These are phyloP conservation scores for Mormoops blainvillei DNA, from an alignment of 2,113 vertebrate species.

Conservation along the genomic window DNA sequence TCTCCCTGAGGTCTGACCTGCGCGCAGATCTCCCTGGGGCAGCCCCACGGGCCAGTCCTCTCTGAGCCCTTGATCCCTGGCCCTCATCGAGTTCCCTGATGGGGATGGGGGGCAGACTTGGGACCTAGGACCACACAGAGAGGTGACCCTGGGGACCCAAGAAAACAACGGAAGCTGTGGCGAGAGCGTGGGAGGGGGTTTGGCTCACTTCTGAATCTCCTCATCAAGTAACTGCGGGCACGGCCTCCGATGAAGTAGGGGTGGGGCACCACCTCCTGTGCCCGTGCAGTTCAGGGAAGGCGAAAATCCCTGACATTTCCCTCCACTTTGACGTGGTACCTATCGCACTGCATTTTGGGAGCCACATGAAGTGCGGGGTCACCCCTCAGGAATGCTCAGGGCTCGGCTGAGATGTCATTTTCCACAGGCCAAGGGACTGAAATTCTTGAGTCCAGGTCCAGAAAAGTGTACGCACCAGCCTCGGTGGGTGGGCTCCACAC, in stretches of 20 bases:
- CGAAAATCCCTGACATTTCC: not conserved
- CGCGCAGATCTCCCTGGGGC: not conserved
- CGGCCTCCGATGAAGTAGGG: too few relatives aligned
- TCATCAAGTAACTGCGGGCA: not conserved
- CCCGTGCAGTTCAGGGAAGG: not conserved
- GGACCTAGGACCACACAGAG: not conserved
- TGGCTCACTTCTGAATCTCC: not conserved
- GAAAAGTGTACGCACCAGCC: not conserved
- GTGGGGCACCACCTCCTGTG: not conserved
- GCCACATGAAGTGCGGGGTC: not conserved
- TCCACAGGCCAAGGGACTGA: not conserved
- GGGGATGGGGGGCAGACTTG: not conserved
- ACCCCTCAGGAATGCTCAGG: rapidly evolving
- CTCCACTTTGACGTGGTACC: not conserved
- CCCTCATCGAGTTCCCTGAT: not conserved
- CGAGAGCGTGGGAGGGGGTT: not conserved
- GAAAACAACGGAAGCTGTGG: not conserved
- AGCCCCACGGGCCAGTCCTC: not conserved
- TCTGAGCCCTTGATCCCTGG: not conserved
- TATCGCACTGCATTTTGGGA: too few relatives aligned
- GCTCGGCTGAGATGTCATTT: not conserved
- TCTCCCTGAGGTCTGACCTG: not conserved
- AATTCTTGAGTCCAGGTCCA: not conserved
- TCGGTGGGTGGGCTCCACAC: not conserved
- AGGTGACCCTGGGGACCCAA: not conserved